Evolutionary conservation across 2,888 invertebrate genomes (phyloP).

Genomic region (Gisinianus flammeolus): DNA sequence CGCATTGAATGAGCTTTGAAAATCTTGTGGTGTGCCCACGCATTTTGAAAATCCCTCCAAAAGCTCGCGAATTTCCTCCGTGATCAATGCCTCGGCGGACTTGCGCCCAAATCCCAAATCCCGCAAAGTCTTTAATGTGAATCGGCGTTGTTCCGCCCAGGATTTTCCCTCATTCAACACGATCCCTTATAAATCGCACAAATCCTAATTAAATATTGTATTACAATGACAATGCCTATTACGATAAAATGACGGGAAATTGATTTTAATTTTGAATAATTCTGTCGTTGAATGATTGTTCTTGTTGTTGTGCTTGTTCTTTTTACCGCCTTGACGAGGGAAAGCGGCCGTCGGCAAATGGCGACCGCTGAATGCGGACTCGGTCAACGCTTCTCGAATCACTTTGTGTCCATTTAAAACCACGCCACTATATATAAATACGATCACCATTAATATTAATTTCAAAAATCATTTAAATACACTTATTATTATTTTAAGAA

Average conservation of each 20-base stretch:
- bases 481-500: neutral
- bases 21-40: slow-evolving; percentile 17
- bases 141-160: slow-evolving; percentile 36
- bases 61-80: slow-evolving; percentile 17
- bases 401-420: slow-evolving; percentile 28
- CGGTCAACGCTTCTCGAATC: slow-evolving; percentile 27
- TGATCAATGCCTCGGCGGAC: slow-evolving; percentile 19
- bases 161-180: slow-evolving; percentile 20
- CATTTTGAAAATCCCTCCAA: slow-evolving; percentile 14
- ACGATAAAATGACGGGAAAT: too few relatives aligned
- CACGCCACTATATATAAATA: slow-evolving; percentile 16
- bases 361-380: slow-evolving; percentile 21
- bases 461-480: neutral
- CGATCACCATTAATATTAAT: neutral
- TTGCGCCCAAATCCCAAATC: slow-evolving; percentile 38
- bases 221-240: too few relatives aligned
- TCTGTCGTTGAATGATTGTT: too few relatives aligned
- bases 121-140: slow-evolving; percentile 28
- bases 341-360: slow-evolving; percentile 17
- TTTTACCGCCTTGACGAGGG: slow-evolving; percentile 30
- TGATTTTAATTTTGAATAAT: too few relatives aligned
- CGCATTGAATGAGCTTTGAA: slow-evolving; percentile 22
- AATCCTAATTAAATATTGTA: too few relatives aligned
- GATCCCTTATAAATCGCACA: slow-evolving; percentile 23
- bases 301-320: too few relatives aligned